phyloP scores from a whole-genome alignment of 2,113 vertebrate species.

The Baryphthengus martii region DNA sequence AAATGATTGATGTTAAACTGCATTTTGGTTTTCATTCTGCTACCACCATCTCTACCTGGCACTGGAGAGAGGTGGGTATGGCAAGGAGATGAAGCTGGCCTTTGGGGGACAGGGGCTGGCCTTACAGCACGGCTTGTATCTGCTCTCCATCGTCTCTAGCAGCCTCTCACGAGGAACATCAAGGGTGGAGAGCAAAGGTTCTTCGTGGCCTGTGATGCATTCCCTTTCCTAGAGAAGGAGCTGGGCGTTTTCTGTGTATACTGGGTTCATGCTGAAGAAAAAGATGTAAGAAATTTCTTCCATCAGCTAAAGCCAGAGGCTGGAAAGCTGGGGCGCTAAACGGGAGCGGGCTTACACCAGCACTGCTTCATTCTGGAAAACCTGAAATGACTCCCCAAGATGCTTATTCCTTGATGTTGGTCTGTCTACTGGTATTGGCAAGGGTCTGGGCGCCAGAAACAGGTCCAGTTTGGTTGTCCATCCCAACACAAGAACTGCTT shows the following conservation, averaged over 20 bases:
- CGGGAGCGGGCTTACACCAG: not conserved
- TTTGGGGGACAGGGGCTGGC: not conserved
- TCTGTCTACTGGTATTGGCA: too few species aligned
- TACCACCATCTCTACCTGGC: not conserved
- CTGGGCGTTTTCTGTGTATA: not conserved
- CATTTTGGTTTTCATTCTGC: not conserved
- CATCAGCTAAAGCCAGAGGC: not conserved
- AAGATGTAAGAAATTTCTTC: not conserved
- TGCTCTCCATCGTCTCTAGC: not conserved
- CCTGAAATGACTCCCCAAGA: accelerated
- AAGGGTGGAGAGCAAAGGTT: not conserved
- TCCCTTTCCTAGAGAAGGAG: not conserved
- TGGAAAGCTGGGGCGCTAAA: not conserved
- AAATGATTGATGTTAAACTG: not conserved
- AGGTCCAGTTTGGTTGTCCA: not conserved
- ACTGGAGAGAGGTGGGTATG: too few species aligned
- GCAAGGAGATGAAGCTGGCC: not conserved
- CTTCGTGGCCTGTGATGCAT: accelerated
- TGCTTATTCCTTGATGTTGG: accelerated
- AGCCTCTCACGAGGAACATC: not conserved
- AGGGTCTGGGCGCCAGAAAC: not conserved
- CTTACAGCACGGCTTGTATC: not conserved
- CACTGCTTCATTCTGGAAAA: not conserved
- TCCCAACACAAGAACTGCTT: not conserved
- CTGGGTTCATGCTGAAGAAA: not conserved